Evolutionary conservation across 2,797 vertebrate genomes (phyloP).

Genomic region (Clarias pachynema): DNA sequence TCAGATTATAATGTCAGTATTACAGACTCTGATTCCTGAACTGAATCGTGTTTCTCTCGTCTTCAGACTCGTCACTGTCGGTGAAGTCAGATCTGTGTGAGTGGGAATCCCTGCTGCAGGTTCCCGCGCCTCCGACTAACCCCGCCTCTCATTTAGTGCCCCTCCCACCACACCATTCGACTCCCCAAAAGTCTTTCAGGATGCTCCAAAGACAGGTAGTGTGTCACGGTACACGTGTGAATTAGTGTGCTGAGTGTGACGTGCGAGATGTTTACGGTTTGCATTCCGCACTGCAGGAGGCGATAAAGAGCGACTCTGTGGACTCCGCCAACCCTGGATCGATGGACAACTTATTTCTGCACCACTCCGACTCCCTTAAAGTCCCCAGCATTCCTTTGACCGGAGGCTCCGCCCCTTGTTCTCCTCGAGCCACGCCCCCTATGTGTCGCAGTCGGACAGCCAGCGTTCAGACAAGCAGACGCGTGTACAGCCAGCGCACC

Average conservation of each 20-base stretch:
- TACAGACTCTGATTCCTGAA: neutral
- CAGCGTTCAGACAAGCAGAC: constrained; percentile 67
- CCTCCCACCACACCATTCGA: constrained; percentile 55
- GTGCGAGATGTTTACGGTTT: neutral
- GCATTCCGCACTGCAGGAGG: constrained; percentile 67
- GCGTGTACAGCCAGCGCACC: constrained; percentile 51
- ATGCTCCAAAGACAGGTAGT: constrained; percentile 86
- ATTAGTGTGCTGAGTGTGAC: neutral
- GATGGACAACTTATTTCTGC: constrained; percentile 51
- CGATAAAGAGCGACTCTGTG: constrained; percentile 62
- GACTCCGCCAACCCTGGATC: constrained; percentile 59
- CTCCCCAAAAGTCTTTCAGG: constrained; percentile 34
- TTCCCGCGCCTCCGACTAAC: constrained; percentile 66
- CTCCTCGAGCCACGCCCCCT: constrained; percentile 61
- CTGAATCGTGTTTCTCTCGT: neutral
- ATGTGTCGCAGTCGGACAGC: constrained; percentile 67
- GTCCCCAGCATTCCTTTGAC: constrained; percentile 55
- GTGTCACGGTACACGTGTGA: constrained; percentile 1
- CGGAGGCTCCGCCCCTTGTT: constrained; percentile 56
- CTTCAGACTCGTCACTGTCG: constrained; percentile 66
- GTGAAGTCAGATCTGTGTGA: constrained; percentile 75
- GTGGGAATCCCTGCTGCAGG: constrained; percentile 73
- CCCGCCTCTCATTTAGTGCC: constrained; percentile 63
- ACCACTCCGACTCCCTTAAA: constrained; percentile 47
- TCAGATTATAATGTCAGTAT: too few species aligned